These are phyloP conservation scores for Bettongia penicillata DNA, from an alignment of 2,113 vertebrate species.

Conservation along the genomic window DNA sequence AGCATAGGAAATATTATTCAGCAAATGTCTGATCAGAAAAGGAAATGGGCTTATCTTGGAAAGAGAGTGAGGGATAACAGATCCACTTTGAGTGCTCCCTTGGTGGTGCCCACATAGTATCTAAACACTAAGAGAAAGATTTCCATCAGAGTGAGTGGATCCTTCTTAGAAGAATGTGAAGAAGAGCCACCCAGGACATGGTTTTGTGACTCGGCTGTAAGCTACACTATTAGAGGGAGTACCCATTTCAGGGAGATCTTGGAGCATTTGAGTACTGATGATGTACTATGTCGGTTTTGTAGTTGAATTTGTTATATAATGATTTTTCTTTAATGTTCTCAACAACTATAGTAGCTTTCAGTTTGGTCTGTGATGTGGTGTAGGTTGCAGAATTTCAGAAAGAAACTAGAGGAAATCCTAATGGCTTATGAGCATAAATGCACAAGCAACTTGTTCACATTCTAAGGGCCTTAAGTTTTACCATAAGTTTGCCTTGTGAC, in stretches of 20 bases:
- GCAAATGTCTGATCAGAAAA: neutral
- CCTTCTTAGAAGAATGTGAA: neutral
- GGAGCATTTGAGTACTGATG: neutral
- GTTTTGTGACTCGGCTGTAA: neutral
- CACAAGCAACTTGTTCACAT: neutral
- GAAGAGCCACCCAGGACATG: neutral
- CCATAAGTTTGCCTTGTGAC: neutral
- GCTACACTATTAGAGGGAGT: neutral
- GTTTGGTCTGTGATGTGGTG: neutral
- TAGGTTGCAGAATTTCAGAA: neutral
- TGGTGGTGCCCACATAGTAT: neutral
- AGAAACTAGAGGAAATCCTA: neutral
- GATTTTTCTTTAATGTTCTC: slow-evolving; percentile 10
- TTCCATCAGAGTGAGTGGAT: neutral
- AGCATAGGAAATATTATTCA: neutral
- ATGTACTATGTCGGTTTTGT: neutral
- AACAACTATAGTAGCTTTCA: neutral
- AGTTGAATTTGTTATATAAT: neutral
- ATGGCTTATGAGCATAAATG: neutral
- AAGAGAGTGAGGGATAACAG: neutral
- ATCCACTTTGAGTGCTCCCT: neutral
- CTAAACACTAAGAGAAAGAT: neutral
- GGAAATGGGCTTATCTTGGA: neutral
- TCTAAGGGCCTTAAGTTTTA: neutral
- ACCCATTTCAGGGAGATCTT: neutral